phyloP scores from a whole-genome alignment of 2,888 invertebrate genomes.

The Yponomeuta sedellus region DNA sequence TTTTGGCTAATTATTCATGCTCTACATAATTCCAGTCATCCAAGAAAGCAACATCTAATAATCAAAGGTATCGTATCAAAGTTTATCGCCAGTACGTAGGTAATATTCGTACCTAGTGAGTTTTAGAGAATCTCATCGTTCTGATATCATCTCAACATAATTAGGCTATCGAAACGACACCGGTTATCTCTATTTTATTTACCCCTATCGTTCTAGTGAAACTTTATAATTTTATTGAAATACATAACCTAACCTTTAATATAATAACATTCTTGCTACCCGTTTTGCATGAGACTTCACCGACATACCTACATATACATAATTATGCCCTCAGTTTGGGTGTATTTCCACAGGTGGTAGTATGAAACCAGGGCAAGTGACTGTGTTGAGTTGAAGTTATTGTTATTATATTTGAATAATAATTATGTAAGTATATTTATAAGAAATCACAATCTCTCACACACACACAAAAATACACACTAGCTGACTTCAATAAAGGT shows the following conservation, averaged over 20 bases:
- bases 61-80: background rate
- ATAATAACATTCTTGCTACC: background rate
- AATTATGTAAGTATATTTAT: too few species aligned
- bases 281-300: background rate
- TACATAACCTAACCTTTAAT: background rate
- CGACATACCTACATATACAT: too few species aligned
- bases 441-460: too few species aligned
- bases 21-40: background rate
- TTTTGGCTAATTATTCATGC: background rate
- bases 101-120: background rate
- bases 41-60: background rate
- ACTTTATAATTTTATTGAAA: background rate
- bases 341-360: too few species aligned
- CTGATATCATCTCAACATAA: background rate
- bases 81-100: background rate
- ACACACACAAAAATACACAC: too few species aligned
- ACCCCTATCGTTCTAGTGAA: background rate
- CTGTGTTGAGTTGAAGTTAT: too few species aligned
- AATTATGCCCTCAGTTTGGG: too few species aligned
- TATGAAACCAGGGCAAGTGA: too few species aligned
- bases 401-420: too few species aligned
- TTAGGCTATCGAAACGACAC: background rate
- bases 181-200: background rate
- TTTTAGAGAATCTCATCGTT: background rate
- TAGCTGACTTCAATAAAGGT: too few species aligned